Evolutionary conservation across 2,888 invertebrate genomes (phyloP), one percentile per base, ranked within the genome.

Genomic region (Caenorhabditis sulstoni): DNA sequence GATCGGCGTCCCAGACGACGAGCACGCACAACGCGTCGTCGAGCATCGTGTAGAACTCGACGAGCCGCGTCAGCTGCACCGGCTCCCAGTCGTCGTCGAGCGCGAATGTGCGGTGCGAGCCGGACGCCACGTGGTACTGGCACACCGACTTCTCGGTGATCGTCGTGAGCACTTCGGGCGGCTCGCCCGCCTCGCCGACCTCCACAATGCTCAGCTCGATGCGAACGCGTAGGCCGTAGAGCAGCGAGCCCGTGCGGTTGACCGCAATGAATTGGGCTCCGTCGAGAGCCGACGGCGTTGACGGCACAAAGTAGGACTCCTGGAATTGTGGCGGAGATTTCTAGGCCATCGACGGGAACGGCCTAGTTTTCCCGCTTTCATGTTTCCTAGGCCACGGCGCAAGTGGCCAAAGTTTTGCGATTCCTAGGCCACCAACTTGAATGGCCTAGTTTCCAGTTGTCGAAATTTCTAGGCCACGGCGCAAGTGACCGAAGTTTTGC

Each of bases 91-190:
- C 55, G 12, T 62, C 29, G 29, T 71, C 71, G n/a, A 71, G 45
- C n/a, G 52, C 12, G 37, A 59, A 65, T 0, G 65, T 66, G n/a
- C 35, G 29, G 4, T 22, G 22, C 16, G 18, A n/a, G 52, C 78
- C 78, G 12, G 71, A 73, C n/a, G 67, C 49, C 16, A 67, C 49
- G 50, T 78, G 66, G 67, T 73, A 78, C 50, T 78, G 71, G 45
- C 78, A 71, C 9, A 78, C 44, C 11, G 55, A 41, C 23, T 61
- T 67, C 11, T 62, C 62, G 1, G 39, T 37, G 5, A 62, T 57
- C 1, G 61, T 61, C n/a, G 61, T 67, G 16, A 61, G 18, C 5
- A 78, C 44, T 52, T 73, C 67, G 1, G 78, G 78, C 14, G 58
- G 49, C 57, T 57, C 37, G 12, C 66, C 67, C 8, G 55, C 49